Conservation (phyloP, 2,888 invertebrate species). For the Eupithecia centaureata region DNA sequence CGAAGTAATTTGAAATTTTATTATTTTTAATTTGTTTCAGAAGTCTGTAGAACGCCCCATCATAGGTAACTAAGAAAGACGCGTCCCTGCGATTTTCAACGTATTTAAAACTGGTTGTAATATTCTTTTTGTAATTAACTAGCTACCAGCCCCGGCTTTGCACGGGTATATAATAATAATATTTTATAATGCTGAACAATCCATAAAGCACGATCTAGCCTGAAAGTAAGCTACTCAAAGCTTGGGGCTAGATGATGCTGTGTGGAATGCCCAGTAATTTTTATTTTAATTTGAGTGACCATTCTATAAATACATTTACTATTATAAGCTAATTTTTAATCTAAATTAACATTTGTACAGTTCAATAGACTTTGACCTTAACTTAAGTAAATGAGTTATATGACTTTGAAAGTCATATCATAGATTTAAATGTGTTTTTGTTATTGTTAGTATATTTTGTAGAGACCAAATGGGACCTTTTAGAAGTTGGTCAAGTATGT, state of each 20-base stretch:
- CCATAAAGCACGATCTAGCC: no score
- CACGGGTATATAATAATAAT: no score
- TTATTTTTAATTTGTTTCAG: constrained; percentile 55
- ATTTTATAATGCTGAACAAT: no score
- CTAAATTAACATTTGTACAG: not conserved
- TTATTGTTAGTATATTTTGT: not conserved
- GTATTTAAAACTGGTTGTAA: not conserved
- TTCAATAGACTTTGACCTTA: not conserved
- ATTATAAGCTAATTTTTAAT: no score
- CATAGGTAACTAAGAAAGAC: constrained; percentile 27
- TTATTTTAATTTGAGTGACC: no score
- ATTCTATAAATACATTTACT: no score
- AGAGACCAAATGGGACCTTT: constrained; percentile 17
- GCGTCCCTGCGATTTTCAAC: not conserved
- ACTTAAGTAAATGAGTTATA: not conserved
- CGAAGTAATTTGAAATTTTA: no score
- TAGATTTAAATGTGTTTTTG: constrained; percentile 7
- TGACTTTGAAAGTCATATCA: constrained; percentile 22
- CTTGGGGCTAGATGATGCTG: no score
- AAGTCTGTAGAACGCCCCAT: constrained; percentile 75
- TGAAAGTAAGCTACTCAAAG: no score
- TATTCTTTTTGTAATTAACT: no score
- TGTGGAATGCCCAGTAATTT: no score
- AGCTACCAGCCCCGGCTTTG: no score
- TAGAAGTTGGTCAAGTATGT: constrained; percentile 1